Base-by-base conservation (phyloP, 2,113 vertebrate species). In the Caranx ignobilis region DNA sequence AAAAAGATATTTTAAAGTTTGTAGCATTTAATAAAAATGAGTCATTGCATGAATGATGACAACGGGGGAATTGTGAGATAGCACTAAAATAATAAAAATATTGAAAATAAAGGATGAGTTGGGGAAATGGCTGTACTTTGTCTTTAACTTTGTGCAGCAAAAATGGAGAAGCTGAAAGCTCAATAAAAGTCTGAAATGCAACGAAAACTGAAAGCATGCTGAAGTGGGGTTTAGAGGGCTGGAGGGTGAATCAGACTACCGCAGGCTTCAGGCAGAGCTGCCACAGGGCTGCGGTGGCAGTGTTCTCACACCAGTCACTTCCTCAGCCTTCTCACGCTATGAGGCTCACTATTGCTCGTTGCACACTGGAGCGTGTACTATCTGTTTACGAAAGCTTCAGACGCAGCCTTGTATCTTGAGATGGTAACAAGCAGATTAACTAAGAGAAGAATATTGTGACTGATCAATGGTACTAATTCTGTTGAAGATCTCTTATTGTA, bases 251-350 rank as follows among this genome's bases (percentile, higher is more conserved):
- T 0, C 3, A 83, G 70, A 65, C 74, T 1, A 54, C 75, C 68
- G 55, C 79, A 85, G 74, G 6, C 79, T 60, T 65, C 52, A 47
- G 43, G 39, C 59, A 10, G 41, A 34, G 65, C 37, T 71, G 72
- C 87, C 85, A 75, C 77, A 75, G 77, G 71, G 71, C 81, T 82
- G 86, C 41, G 73, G 82, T 79, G 72, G 78, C 74, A 68, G 54
- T 4, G 13, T 48, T 75, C 77, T 89, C 84, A 77, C 85, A 73
- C 71, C 72, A 71, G 41, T 61, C 74, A 90, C 91, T 90, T 91
- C 91, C 88, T 91, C 88, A 81, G 64, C 52, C 84, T 85, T 90
- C 66, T 81, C 91, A 92, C 88, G 89, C 85, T 15, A 91, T 75
- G 79, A 80, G 77, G 69, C 82, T 84, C 73, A 39, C 41, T 74